Evolutionary conservation across 2,113 vertebrate species (phyloP), one percentile per base, ranked within the genome.

Genomic region (Tapirus terrestris): DNA sequence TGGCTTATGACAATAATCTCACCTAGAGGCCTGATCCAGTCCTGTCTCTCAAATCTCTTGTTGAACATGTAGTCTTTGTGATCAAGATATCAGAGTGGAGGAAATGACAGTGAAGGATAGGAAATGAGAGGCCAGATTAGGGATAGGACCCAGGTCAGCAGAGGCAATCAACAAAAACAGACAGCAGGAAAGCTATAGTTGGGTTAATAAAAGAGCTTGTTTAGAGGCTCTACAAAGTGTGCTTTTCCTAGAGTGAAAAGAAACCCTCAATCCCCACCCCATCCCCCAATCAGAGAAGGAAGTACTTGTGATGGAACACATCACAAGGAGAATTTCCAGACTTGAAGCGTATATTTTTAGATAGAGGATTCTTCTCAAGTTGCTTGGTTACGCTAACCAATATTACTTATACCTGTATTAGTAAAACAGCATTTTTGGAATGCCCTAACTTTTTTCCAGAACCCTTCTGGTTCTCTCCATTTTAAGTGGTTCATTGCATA

Each of bases 401-500:
- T 31, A 58, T 80, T 18, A 11, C 61, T 70, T 75, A n/a, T 39
- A 91, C 85, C 63, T 60, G 9, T 79, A 25, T 70, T 18, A 53
- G n/a, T 72, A 67, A 96, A 89, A 67, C 25, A 36, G n/a, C 33
- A 39, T 91, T 83, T 95, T 90, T 76, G 3, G 60, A 51, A 89
- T 81, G 45, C 21, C 33, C 23, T 29, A 9, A 31, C 68, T 92
- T 89, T 65, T 48, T 93, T 91, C 31, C 7, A 53, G 65, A 89
- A 48, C 14, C 45, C 53, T 94, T 84, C 95, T 58, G 7, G 33
- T 94, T 80, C 76, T 65, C 94, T 76, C 56, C 95, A 85, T 85
- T 98, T 98, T 96, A 93, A 95, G 92, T 1, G 96, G 45, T 72
- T 87, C 81, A 98, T 97, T 97, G 94, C 85, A 72, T 75, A 68